phyloP scores from a whole-genome alignment of 1,140 invertebrate genomes.

The Scaptomyza montana region DNA sequence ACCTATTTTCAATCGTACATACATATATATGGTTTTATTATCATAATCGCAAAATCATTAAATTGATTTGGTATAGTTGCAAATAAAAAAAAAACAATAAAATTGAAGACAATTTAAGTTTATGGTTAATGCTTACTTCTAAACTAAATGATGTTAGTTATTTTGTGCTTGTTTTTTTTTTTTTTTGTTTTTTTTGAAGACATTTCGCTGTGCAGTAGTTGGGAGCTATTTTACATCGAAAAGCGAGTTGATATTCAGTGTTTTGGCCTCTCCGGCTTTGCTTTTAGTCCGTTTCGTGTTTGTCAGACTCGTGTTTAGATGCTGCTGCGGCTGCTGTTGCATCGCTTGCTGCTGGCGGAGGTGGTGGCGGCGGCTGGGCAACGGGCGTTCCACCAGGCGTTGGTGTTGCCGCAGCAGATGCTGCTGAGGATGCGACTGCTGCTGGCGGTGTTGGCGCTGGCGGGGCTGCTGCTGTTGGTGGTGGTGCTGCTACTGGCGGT shows the following conservation, averaged over 20 bases:
- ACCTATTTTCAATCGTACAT: slow-evolving; percentile 35
- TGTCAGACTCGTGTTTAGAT: slow-evolving; percentile 57
- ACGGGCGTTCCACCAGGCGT: slow-evolving; percentile 5
- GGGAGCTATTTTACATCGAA: slow-evolving; percentile 49
- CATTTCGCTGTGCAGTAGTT: slow-evolving; percentile 23
- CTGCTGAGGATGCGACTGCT: slow-evolving; percentile 3
- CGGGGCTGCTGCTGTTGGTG: slow-evolving; percentile 6
- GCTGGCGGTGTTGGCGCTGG: not conserved
- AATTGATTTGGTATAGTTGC: slow-evolving; percentile 16
- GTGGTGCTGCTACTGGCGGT: slow-evolving; percentile 8
- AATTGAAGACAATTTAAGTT: not conserved
- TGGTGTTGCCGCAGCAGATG: not conserved
- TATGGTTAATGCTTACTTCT: slow-evolving; percentile 23
- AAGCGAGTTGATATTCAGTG: slow-evolving; percentile 12
- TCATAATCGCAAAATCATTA: slow-evolving; percentile 18
- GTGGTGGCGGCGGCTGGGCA: slow-evolving; percentile 10
- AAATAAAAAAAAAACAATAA: slow-evolving; percentile 27
- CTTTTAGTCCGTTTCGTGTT: slow-evolving; percentile 57
- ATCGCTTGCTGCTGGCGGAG: slow-evolving; percentile 13
- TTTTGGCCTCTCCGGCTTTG: not conserved
- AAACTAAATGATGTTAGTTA: slow-evolving; percentile 19
- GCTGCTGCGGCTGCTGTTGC: slow-evolving; percentile 5
- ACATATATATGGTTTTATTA: slow-evolving; percentile 3
- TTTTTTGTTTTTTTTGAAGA: not conserved
- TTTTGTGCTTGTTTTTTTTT: not conserved